Evolutionary conservation across 1,140 invertebrate genomes (phyloP), one percentile per base, ranked within the genome.

Genomic region (Drosophila miranda): DNA sequence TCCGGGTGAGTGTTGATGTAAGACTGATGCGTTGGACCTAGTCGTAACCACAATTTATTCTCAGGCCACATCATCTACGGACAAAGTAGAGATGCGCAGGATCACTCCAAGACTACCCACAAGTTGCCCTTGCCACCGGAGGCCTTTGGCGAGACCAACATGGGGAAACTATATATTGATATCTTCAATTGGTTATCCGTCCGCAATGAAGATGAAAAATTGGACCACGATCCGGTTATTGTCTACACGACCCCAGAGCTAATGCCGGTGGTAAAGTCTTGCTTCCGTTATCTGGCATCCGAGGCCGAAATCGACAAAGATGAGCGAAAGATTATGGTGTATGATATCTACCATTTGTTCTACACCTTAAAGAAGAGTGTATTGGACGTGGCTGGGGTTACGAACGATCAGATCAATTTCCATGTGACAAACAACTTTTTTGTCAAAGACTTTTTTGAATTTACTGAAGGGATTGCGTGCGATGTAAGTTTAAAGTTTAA

Each of bases 301-400:
- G 69, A 78, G 7, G 14, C 7, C 6, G 50, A 48, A 1, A 14
- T 28, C 0, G 2, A 43, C 5, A 44, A 53, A 23, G 48, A 34
- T 0, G 21, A 4, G 1, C 8, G 34, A 8, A 16, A 43, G 1
- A 78, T 90, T 6, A 11, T 44, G 2, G 69, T 87, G 1, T 87
- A 80, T 41, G 75, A 89, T 3, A 77, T 90, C 3, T 69, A 83
- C 6, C 87, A 89, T 54, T 48, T 90, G 4, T 53, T 90, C 3
- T 89, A 68, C 42, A 52, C 74, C 26, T 28, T 90, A 0, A 90
- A 90, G 26, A 75, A 75, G 28, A 70, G 75, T 19, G 73, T 76
- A 16, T 6, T 56, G 48, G 57, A 75, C 26, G 41, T 75, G 0
- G 78, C 70, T 2, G 78, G 66, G 7, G 2, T 83, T 4, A 42